These are phyloP conservation scores for Idaea straminata DNA, from an alignment of 2,888 invertebrate genomes.

Conservation along the genomic window DNA sequence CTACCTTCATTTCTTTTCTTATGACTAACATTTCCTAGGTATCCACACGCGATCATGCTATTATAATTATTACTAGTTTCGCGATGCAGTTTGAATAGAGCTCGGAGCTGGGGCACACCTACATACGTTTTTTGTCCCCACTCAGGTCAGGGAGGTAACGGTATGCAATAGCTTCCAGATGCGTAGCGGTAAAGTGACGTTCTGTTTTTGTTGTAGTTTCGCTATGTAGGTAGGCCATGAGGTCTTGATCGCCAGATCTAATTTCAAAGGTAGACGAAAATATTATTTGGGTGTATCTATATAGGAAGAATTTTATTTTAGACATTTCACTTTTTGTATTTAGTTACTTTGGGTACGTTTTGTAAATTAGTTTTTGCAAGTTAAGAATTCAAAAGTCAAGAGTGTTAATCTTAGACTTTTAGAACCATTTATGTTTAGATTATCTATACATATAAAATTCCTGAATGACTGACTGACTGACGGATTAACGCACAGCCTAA, in stretches of 20 bases:
- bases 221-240: background rate
- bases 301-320: too few relatives aligned
- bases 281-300: too few relatives aligned
- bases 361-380: too few relatives aligned
- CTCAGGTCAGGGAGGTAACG: slow-evolving; percentile 61
- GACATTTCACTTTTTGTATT: too few relatives aligned
- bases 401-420: too few relatives aligned
- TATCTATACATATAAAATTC: too few relatives aligned
- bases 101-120: slow-evolving; percentile 54
- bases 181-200: slow-evolving; percentile 63
- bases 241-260: background rate
- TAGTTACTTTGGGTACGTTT: too few relatives aligned
- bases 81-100: slow-evolving; percentile 53
- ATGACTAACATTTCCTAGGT: background rate
- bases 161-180: slow-evolving; percentile 75
- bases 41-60: slow-evolving; percentile 44
- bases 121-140: slow-evolving; percentile 55
- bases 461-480: too few relatives aligned
- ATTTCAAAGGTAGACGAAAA: background rate
- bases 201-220: background rate
- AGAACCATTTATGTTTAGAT: too few relatives aligned
- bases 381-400: too few relatives aligned
- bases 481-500: too few relatives aligned
- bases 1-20: background rate
- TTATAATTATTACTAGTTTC: slow-evolving; percentile 48